Conservation (phyloP, 1,140 invertebrate species). For the Drosophila grimshawi region DNA sequence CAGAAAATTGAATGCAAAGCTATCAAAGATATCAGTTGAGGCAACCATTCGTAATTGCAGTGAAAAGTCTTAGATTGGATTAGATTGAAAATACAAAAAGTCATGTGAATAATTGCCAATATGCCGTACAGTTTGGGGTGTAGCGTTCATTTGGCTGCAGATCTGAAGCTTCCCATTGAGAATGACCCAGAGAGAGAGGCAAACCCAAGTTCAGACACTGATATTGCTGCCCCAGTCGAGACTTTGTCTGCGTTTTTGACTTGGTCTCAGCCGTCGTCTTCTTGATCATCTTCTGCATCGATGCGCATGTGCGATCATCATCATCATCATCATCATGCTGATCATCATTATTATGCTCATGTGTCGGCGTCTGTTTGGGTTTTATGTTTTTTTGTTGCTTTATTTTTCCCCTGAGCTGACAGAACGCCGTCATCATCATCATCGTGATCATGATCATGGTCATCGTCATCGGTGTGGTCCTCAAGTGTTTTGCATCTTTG, state of each 20-base stretch:
- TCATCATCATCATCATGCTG: slow-evolving; percentile 7
- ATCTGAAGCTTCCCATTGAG: slow-evolving; percentile 31
- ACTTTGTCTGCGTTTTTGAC: slow-evolving; percentile 30
- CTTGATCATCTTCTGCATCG: slow-evolving; percentile 52
- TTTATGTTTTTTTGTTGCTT: slow-evolving; percentile 16
- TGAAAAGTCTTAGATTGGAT: too few species aligned
- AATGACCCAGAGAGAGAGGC: slow-evolving; percentile 45
- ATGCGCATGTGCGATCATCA: slow-evolving; percentile 48
- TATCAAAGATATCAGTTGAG: too few species aligned
- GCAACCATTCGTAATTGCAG: background rate
- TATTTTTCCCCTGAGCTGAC: slow-evolving; percentile 12
- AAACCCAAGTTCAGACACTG: slow-evolving; percentile 51
- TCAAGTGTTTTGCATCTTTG: slow-evolving; percentile 81
- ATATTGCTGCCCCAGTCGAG: slow-evolving; percentile 30
- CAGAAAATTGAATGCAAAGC: background rate
- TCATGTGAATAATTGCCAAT: background rate
- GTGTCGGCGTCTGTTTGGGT: slow-evolving; percentile 41
- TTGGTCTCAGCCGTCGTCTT: background rate
- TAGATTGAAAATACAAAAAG: background rate
- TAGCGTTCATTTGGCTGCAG: slow-evolving; percentile 22
- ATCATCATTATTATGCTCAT: slow-evolving; percentile 37
- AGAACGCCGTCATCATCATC: slow-evolving; percentile 20
- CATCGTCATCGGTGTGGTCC: slow-evolving; percentile 68
- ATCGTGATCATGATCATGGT: slow-evolving; percentile 10
- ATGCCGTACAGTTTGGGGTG: background rate